Percentiles rank a stretch among this genome's conserved stretches.
These are phyloP conservation scores for Ceratotherium simum DNA, from an alignment of 2,113 vertebrate genomes.

Conservation along the genomic window DNA sequence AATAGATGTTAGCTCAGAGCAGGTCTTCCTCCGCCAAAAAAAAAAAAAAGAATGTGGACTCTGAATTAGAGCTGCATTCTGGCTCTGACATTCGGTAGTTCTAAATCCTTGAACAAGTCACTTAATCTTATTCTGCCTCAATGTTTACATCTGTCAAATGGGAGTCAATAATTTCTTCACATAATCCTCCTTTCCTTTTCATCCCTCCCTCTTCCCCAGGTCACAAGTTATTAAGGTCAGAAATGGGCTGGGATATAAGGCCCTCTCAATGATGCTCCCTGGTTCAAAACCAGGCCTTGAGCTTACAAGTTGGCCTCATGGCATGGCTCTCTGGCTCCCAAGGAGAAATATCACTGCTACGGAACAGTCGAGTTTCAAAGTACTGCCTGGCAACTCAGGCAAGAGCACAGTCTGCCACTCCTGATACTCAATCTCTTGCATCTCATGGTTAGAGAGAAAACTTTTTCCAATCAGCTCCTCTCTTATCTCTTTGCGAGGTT, in stretches of 20 bases:
- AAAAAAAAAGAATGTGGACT: neutral
- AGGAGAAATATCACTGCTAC: neutral
- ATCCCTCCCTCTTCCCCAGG: neutral
- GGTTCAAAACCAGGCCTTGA: neutral
- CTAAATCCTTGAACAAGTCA: slow-evolving; percentile 41
- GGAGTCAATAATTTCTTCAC: slow-evolving; percentile 26
- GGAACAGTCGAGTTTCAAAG: neutral
- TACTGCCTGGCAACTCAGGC: neutral
- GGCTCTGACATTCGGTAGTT: neutral
- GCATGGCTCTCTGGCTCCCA: neutral
- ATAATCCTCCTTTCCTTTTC: neutral
- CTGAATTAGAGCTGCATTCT: slow-evolving; percentile 37
- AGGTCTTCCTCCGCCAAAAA: too few relatives aligned
- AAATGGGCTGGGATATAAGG: slow-evolving; percentile 4
- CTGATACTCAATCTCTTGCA: neutral
- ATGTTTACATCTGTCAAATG: slow-evolving; percentile 1
- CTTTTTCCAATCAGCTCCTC: neutral
- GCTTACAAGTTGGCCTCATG: neutral
- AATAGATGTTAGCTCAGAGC: too few relatives aligned
- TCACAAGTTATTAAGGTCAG: neutral
- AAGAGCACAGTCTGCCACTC: neutral
- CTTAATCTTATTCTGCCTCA: slow-evolving; percentile 9
- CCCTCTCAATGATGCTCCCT: neutral
- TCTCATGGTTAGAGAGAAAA: neutral
- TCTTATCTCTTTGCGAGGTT: neutral